A percentile compares a stretch with the other conserved stretches of the same genome.
These are phyloP conservation scores for Danio kyathit DNA, from an alignment of 2,797 vertebrate species.

Conservation along the genomic window DNA sequence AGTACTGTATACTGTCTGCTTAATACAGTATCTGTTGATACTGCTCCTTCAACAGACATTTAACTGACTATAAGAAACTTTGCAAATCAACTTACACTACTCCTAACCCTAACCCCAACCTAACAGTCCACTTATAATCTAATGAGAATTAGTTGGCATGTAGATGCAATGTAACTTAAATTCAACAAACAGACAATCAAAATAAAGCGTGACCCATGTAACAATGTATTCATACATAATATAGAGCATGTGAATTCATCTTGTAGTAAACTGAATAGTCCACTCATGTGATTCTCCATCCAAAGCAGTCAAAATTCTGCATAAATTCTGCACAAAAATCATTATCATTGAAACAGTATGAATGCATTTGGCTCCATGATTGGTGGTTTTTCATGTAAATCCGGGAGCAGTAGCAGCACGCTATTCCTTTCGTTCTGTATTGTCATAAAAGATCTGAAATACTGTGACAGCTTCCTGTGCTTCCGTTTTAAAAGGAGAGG, in stretches of 20 bases:
- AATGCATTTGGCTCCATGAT: background rate
- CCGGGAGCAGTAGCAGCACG: background rate
- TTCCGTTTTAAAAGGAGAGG: slow-evolving; percentile 73
- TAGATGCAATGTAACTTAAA: too few species aligned
- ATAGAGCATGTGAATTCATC: background rate
- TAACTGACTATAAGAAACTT: too few species aligned
- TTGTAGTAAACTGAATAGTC: slow-evolving; percentile 5
- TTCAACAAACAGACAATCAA: too few species aligned
- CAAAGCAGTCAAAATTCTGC: background rate
- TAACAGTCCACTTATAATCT: too few species aligned
- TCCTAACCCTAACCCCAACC: too few species aligned
- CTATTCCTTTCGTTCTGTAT: background rate
- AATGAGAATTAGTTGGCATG: too few species aligned
- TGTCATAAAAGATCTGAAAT: background rate
- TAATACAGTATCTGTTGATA: too few species aligned
- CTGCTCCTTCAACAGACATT: too few species aligned
- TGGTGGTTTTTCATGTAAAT: background rate
- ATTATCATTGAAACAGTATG: background rate
- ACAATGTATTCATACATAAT: background rate
- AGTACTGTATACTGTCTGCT: too few species aligned
- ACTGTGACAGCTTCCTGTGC: background rate
- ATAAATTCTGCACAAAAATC: background rate
- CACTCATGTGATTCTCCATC: background rate
- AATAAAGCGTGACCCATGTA: background rate
- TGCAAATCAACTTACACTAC: too few species aligned